Evolutionary conservation across 2,113 vertebrate genomes (phyloP).

Genomic region (Poeciliopsis occidentalis): DNA sequence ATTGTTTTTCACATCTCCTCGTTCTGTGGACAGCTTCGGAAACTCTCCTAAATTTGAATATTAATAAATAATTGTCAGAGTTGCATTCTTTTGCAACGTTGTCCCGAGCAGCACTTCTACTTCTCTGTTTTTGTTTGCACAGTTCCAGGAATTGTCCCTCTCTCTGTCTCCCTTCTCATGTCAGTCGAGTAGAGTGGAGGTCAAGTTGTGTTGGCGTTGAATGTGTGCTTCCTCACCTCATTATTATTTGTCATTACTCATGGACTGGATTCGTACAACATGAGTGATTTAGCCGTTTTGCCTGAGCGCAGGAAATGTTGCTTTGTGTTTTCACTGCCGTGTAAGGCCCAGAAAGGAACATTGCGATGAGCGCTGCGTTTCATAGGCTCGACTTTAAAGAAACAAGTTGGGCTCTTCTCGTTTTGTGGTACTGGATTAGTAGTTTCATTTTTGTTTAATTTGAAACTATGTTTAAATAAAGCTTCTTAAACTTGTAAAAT

Average conservation of each 20-base stretch:
- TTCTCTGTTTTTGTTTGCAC: conserved; percentile 73
- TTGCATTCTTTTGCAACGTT: conserved; percentile 52
- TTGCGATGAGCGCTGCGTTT: conserved; percentile 3
- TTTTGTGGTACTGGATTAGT: too few species aligned
- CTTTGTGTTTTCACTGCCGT: not conserved
- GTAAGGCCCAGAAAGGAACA: conserved; percentile 7
- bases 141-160: conserved; percentile 75
- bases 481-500: too few species aligned
- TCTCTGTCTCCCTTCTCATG: conserved; percentile 71
- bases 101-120: conserved; percentile 61
- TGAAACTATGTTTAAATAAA: too few species aligned
- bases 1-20: conserved; percentile 7
- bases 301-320: conserved; percentile 41
- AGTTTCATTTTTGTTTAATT: too few species aligned
- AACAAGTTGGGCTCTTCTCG: too few species aligned
- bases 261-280: conserved; percentile 61
- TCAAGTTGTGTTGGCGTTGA: conserved; percentile 72
- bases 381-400: conserved; percentile 12
- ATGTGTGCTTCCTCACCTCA: conserved; percentile 68
- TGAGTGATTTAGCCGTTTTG: conserved; percentile 67
- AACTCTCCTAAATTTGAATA: conserved; percentile 66
- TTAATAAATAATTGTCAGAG: conserved; percentile 78
- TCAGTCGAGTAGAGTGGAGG: conserved; percentile 68
- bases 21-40: conserved; percentile 32
- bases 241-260: conserved; percentile 71